phyloP scores from a whole-genome alignment of 2,797 vertebrate species.

The Petrocephalus sullivani region DNA sequence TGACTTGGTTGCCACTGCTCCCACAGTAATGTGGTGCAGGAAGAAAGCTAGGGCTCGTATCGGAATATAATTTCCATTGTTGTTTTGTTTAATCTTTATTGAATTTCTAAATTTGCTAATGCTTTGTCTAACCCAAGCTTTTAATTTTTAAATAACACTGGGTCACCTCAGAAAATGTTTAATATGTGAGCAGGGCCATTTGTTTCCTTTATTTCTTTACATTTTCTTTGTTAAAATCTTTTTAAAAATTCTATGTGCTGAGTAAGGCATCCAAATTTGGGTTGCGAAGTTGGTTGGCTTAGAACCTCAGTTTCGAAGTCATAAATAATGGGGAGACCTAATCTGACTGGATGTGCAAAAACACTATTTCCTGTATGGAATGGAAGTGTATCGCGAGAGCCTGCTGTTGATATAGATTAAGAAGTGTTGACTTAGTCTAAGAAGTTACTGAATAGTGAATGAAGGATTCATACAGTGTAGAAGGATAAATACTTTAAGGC shows the following conservation, averaged over 20 bases:
- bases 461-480: not conserved
- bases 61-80: not conserved
- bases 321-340: not conserved
- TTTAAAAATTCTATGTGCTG: not conserved
- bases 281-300: not conserved
- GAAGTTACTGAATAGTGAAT: not conserved
- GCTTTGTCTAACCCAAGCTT: not conserved
- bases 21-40: not conserved
- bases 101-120: not conserved
- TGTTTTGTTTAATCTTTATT: not conserved
- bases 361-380: slow-evolving; percentile 1
- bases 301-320: not conserved
- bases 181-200: not conserved
- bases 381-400: not conserved
- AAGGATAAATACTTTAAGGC: not conserved
- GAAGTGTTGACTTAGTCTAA: slow-evolving; percentile 1
- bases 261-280: not conserved
- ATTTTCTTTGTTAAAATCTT: not conserved
- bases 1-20: not conserved
- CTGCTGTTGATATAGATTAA: not conserved
- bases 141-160: not conserved
- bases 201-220: not conserved
- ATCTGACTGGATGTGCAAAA: not conserved
- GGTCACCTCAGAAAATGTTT: not conserved
- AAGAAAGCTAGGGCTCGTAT: not conserved